phyloP scores from a whole-genome alignment of 2,888 invertebrate genomes.

The Andrena bucephala region DNA sequence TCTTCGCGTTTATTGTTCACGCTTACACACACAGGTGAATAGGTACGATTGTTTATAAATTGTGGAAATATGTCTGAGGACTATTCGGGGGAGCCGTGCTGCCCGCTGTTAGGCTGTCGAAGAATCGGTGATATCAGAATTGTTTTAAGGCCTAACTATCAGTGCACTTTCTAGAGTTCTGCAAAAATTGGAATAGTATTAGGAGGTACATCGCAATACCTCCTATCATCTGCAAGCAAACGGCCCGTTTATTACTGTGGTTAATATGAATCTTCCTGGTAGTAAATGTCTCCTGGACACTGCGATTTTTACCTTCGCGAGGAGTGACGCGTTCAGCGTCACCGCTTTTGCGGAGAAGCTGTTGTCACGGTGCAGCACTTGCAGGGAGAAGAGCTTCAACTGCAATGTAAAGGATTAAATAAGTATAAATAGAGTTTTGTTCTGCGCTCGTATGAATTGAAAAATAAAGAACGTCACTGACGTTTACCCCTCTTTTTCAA shows the following conservation, averaged over 20 bases:
- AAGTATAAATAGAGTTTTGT: too few relatives aligned
- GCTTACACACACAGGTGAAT: background rate
- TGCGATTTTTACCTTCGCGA: slow-evolving; percentile 69
- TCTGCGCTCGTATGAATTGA: too few relatives aligned
- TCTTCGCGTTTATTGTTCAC: slow-evolving; percentile 7
- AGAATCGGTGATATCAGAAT: background rate
- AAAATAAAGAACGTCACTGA: too few relatives aligned
- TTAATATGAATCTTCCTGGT: background rate
- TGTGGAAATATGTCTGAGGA: background rate
- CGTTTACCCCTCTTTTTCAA: too few relatives aligned
- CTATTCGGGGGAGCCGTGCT: slow-evolving; percentile 8
- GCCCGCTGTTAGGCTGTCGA: background rate
- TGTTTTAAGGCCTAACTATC: background rate
- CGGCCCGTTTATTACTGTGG: background rate
- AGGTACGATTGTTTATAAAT: background rate
- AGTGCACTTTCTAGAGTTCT: rapidly evolving
- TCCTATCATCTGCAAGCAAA: slow-evolving; percentile 72
- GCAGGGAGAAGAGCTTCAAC: slow-evolving; percentile 78
- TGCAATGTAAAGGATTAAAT: slow-evolving; percentile 48
- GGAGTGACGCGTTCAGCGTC: slow-evolving; percentile 71
- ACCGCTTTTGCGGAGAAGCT: slow-evolving; percentile 75
- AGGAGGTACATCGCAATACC: slow-evolving; percentile 76
- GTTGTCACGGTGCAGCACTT: slow-evolving; percentile 75
- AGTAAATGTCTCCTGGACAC: background rate
- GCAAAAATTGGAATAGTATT: slow-evolving; percentile 76